Base-by-base conservation (phyloP, 2,797 vertebrate species). In the Arrhamphus sclerolepis region DNA sequence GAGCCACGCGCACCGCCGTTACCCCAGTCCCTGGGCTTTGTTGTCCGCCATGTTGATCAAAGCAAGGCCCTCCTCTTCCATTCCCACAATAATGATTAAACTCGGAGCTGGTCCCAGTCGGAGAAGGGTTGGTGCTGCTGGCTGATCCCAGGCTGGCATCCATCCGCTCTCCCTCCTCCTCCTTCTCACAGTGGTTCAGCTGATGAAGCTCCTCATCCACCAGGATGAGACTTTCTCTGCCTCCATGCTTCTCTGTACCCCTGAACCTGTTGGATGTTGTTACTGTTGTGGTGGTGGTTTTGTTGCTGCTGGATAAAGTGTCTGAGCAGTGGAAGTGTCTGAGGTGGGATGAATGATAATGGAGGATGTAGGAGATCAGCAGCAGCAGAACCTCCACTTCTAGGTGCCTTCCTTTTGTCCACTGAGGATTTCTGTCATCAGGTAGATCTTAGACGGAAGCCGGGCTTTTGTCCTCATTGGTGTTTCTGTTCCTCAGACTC, bases 21-120 rank as follows among this genome's bases (percentile, higher is more conserved):
- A 94, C 92, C 92, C 95, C 92, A 43, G 81, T 91, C 92, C 93
- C 94, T 89, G 94, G 86, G 95, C 95, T 97, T 96, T 97, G 96
- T 97, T 97, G 95, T 96, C 95, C 95, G 95, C 96, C 96, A 97
- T 97, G 95, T 97, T 97, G 95, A 94, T 96, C 94, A 91, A 94
- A 95, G 94, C 93, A 92, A 92, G 94, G 95, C 93, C 95, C 96
- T 89, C 93, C 93, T 93, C 95, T 92, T 90, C 92, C 92, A 92
- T 90, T 85, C 89, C 93, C 94, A 89, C 94, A 95, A 93, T 95
- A 95, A 94, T 92, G 89, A 92, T 93, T 93, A 89, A 94, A 94
- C 89, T 92, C 94, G 50, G 90, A 80, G 89, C 71, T 75, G 94
- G 92, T 90, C 85, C 88, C 91, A 75, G 84, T 80, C 49, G 78